phyloP scores from a whole-genome alignment of 2,797 vertebrate species.

The Enoplosus armatus region DNA sequence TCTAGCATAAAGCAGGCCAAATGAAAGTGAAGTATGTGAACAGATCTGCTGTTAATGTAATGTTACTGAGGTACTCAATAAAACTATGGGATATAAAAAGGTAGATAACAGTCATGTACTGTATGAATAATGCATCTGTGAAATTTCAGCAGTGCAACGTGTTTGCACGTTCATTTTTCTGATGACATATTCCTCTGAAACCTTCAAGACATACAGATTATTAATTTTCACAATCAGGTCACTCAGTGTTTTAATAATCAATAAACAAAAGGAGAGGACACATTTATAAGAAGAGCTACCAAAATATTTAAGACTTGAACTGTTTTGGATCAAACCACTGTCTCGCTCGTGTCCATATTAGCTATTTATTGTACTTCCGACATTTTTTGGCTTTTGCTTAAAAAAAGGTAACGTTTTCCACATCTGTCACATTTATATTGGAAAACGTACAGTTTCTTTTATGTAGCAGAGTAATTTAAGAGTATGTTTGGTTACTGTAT shows the following conservation, averaged over 20 bases:
- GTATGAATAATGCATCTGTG: conserved; percentile 24
- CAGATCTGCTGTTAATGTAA: neutral
- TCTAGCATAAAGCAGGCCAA: neutral
- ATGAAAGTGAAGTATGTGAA: conserved; percentile 4
- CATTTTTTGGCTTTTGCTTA: conserved; percentile 37
- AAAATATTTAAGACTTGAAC: conserved; percentile 83
- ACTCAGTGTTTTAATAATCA: conserved; percentile 31
- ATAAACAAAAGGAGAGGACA: conserved; percentile 11
- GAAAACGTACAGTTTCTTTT: conserved; percentile 25
- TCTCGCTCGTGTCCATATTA: conserved; percentile 69
- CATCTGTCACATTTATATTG: conserved; percentile 39
- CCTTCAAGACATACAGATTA: neutral
- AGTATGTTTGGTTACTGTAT: conserved; percentile 52
- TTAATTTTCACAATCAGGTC: conserved; percentile 24
- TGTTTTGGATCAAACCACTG: conserved; percentile 87
- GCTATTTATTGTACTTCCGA: conserved; percentile 77
- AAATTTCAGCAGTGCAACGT: conserved; percentile 3
- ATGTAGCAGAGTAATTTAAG: conserved; percentile 65
- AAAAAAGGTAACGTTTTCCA: conserved; percentile 37
- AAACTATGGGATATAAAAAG: conserved; percentile 1
- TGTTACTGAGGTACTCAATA: conserved; percentile 7
- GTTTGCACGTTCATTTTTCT: neutral
- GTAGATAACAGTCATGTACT: neutral
- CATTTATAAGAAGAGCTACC: conserved; percentile 49
- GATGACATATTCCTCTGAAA: neutral